Evolutionary conservation across 64 coral and sea anemone species (phyloP).

Genomic region (Platygyra sinensis): DNA sequence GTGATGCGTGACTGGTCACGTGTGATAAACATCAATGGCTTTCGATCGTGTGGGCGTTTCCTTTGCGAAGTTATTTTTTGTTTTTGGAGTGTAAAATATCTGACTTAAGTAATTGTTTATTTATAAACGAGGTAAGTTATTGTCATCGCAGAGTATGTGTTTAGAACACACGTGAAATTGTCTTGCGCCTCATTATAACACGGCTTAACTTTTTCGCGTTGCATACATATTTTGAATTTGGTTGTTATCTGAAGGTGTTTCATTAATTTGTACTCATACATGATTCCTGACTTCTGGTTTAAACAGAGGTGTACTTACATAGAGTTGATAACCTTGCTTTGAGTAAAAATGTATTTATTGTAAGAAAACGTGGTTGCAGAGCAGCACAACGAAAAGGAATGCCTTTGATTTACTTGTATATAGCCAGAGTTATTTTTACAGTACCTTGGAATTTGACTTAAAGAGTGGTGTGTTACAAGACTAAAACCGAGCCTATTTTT

Average conservation of each 20-base stretch:
- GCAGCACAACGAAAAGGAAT: no score
- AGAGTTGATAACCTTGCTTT: background rate
- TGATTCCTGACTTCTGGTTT: background rate
- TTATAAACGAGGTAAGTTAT: background rate
- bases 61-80: background rate
- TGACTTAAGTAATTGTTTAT: background rate
- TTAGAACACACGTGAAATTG: background rate
- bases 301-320: background rate
- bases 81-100: background rate
- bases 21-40: no score
- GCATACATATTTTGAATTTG: background rate
- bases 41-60: background rate
- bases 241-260: background rate
- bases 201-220: background rate
- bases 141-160: no score
- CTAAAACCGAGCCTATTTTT: no score
- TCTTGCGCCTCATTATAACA: background rate
- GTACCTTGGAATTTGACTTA: no score
- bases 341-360: constrained; percentile 13
- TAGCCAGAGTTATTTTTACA: no score
- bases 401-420: no score
- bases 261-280: background rate
- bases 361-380: no score
- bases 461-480: no score
- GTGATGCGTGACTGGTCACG: background rate